phyloP scores from a whole-genome alignment of 2,113 vertebrate species.

The Eira barbara region DNA sequence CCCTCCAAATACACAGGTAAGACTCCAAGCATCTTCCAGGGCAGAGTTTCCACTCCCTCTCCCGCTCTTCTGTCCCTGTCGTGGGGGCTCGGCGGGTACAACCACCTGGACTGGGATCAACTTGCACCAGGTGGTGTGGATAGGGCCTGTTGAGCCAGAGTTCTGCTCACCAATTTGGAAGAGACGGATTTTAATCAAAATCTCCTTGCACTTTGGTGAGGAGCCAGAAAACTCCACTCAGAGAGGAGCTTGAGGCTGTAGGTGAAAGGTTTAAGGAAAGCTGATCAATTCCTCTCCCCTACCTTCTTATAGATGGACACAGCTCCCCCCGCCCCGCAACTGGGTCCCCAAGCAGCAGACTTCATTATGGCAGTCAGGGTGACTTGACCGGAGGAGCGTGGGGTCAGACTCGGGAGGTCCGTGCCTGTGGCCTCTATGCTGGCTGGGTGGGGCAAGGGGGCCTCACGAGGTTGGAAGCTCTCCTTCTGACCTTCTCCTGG shows the following conservation, averaged over 20 bases:
- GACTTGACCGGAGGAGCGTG: neutral
- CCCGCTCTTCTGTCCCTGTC: neutral
- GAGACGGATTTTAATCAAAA: conserved; percentile 2
- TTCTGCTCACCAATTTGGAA: neutral
- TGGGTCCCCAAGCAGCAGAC: neutral
- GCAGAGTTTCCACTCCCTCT: neutral
- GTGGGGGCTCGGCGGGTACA: neutral
- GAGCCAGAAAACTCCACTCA: neutral
- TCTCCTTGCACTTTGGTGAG: conserved; percentile 1
- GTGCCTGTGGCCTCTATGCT: neutral
- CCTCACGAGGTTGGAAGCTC: neutral
- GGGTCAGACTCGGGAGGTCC: neutral
- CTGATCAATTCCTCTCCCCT: neutral
- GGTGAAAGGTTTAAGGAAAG: neutral
- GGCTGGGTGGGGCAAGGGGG: neutral
- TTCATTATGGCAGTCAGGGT: neutral
- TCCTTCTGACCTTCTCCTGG: neutral
- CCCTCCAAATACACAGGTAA: neutral
- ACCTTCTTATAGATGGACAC: neutral
- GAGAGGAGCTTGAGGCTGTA: neutral
- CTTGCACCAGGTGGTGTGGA: neutral
- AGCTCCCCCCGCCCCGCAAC: neutral
- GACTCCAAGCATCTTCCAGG: neutral
- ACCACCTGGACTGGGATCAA: neutral
- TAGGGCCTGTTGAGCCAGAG: neutral